phyloP scores from a whole-genome alignment of 2,113 vertebrate genomes.

The Stigmatopora argus region DNA sequence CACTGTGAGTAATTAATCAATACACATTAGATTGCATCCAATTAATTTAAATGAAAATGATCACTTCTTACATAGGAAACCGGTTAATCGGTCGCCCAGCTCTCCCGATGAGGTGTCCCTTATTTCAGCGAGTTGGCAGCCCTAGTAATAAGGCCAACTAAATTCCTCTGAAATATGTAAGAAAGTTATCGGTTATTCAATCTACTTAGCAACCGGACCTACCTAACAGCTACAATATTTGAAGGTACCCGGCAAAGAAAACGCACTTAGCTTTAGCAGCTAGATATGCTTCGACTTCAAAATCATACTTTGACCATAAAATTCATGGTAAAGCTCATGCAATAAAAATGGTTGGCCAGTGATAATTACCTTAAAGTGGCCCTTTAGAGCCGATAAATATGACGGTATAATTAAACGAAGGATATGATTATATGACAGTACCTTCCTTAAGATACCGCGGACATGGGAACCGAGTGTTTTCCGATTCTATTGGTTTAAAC shows the following conservation, averaged over 20 bases:
- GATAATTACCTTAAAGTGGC: slow-evolving; percentile 4
- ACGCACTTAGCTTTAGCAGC: not conserved
- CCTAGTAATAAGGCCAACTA: not conserved
- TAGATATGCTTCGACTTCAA: not conserved
- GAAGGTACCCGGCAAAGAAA: not conserved
- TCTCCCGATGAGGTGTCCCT: no score
- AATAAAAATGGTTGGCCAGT: not conserved
- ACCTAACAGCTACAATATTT: not conserved
- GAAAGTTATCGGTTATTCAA: no score
- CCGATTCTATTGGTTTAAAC: slow-evolving; percentile 27
- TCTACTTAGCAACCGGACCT: no score
- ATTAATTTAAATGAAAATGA: no score
- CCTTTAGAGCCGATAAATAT: not conserved
- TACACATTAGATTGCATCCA: no score
- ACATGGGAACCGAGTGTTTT: not conserved
- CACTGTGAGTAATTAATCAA: no score
- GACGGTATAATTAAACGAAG: not conserved
- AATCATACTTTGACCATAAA: not conserved
- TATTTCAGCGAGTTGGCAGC: no score
- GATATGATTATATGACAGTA: no score
- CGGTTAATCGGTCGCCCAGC: no score
- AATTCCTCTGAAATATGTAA: not conserved
- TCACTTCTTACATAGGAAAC: no score
- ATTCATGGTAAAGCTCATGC: not conserved
- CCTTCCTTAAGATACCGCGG: slow-evolving; percentile 9